Conservation (phyloP, 2,888 invertebrate genomes). For the Meteorus cinctellus region DNA sequence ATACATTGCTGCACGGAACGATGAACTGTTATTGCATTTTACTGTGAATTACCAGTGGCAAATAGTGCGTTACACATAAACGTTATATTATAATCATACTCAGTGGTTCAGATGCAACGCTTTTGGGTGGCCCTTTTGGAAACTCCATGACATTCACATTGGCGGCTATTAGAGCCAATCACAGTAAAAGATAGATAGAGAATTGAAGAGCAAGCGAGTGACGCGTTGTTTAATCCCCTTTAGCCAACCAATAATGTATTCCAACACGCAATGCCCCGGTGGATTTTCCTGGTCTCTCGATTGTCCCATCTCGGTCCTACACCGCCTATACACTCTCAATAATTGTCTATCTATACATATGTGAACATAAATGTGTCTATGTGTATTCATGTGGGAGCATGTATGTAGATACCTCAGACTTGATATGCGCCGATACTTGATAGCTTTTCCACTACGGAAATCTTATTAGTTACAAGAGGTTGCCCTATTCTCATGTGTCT, state of each 20-base stretch:
- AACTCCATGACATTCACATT: background rate
- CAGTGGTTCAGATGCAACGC: background rate
- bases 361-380: conserved; percentile 9
- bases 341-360: background rate
- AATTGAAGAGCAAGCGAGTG: conserved; percentile 54
- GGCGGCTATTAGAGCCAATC: conserved; percentile 1
- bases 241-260: conserved; percentile 47
- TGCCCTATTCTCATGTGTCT: conserved; percentile 39
- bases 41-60: background rate
- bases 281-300: background rate
- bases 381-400: too few species aligned
- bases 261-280: background rate
- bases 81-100: background rate
- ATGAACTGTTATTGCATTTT: background rate
- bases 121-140: background rate
- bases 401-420: conserved; percentile 26
- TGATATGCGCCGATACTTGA: conserved; percentile 61
- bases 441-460: conserved; percentile 66
- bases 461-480: conserved; percentile 65
- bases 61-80: background rate
- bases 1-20: background rate
- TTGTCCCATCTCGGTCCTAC: conserved; percentile 36
- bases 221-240: conserved; percentile 64
- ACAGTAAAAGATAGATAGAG: background rate
- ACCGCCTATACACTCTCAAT: conserved; percentile 43